A percentile compares a stretch with the other conserved stretches of the same genome.
Evolutionary conservation across 1,140 invertebrate species (phyloP).

Genomic region (Hesperophylax magnus): DNA sequence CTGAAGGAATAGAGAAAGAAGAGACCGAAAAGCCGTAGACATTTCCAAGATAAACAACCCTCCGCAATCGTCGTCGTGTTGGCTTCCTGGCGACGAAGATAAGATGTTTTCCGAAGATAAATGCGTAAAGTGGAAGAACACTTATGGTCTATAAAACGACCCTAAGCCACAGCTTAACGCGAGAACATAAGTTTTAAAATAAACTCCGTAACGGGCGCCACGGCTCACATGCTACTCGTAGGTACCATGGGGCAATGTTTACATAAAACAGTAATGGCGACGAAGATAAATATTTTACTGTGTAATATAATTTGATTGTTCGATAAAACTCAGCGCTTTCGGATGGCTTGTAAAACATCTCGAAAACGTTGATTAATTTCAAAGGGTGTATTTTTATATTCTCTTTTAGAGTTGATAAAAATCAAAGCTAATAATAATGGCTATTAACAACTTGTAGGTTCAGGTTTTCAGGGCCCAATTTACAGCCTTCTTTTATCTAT

Average conservation of each 20-base stretch:
- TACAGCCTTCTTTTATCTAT: no score
- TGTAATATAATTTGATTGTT: slow-evolving; percentile 30
- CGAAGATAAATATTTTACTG: slow-evolving; percentile 13
- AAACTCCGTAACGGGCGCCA: not conserved
- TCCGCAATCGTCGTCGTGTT: not conserved
- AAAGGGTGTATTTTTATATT: not conserved
- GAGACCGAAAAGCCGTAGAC: not conserved
- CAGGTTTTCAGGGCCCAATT: no score
- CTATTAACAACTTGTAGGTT: no score
- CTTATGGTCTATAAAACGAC: slow-evolving; percentile 37
- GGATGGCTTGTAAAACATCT: slow-evolving; percentile 6
- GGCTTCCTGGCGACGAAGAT: not conserved
- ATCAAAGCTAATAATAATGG: no score
- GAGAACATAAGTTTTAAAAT: slow-evolving; percentile 32
- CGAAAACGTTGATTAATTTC: slow-evolving; percentile 14
- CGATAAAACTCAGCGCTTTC: not conserved
- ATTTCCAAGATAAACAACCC: slow-evolving; percentile 23
- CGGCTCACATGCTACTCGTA: not conserved
- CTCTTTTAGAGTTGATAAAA: no score
- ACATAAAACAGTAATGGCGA: not conserved
- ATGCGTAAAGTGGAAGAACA: slow-evolving; percentile 17
- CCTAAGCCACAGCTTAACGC: slow-evolving; percentile 4
- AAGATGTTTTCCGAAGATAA: slow-evolving; percentile 6
- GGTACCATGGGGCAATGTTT: not conserved
- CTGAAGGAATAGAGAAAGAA: not conserved